Conservation (phyloP, 2,888 invertebrate genomes). For the Noctua janthe region DNA sequence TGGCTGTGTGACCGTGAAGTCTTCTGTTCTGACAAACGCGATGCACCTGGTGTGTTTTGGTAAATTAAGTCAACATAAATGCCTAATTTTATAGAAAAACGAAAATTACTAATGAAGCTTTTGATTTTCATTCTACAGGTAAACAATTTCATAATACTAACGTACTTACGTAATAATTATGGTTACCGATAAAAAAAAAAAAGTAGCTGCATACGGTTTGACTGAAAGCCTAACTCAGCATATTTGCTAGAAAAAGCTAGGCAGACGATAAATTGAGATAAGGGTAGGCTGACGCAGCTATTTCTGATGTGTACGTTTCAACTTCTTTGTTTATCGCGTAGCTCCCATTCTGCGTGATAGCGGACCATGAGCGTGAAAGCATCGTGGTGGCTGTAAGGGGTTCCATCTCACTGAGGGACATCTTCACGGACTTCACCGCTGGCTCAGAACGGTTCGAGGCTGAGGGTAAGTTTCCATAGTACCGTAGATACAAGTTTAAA, state of each 20-base stretch:
- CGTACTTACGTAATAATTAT: too few relatives aligned
- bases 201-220: background rate
- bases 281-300: background rate
- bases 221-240: background rate
- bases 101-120: too few relatives aligned
- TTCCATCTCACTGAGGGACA: constrained; percentile 95
- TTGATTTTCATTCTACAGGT: too few relatives aligned
- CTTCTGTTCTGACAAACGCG: constrained; percentile 16
- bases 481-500: background rate
- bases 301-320: background rate
- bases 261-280: background rate
- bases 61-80: background rate
- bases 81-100: background rate
- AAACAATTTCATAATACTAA: too few relatives aligned
- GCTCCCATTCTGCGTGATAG: constrained; percentile 96
- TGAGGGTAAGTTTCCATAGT: constrained; percentile 82
- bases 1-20: constrained; percentile 40
- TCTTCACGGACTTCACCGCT: constrained; percentile 95
- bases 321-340: constrained; percentile 74
- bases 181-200: too few relatives aligned
- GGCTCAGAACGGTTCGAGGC: constrained; percentile 94
- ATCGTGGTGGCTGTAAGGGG: constrained; percentile 96
- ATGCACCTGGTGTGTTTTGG: constrained; percentile 24
- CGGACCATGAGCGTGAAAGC: constrained; percentile 94
- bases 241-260: background rate